Percentiles rank a stretch among this genome's conserved stretches.
Conservation (phyloP, 2,888 invertebrate genomes). For the Blera fallax region DNA sequence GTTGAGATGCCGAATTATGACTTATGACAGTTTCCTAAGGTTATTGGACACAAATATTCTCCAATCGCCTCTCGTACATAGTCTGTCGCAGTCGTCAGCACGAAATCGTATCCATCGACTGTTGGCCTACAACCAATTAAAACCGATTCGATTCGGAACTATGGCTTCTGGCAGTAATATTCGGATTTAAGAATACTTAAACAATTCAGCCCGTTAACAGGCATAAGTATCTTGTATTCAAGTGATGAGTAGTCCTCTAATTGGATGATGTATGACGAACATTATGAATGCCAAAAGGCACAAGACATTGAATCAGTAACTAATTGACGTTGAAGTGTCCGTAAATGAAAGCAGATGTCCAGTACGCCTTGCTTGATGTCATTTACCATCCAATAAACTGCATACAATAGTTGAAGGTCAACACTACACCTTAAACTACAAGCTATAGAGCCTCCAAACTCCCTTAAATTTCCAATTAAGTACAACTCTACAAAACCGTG, state of each 20-base stretch:
- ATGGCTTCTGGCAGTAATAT: not conserved
- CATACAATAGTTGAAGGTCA: not conserved
- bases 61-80: too few species aligned
- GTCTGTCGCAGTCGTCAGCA: too few species aligned
- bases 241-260: not conserved
- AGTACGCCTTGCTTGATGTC: not conserved
- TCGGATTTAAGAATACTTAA: not conserved
- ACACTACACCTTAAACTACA: not conserved
- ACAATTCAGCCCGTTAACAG: not conserved
- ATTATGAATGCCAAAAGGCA: not conserved
- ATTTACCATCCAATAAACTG: not conserved
- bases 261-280: not conserved
- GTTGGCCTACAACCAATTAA: not conserved
- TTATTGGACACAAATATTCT: too few species aligned
- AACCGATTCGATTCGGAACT: not conserved
- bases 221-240: not conserved
- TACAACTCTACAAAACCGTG: not conserved
- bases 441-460: not conserved
- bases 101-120: not conserved
- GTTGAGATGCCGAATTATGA: too few species aligned
- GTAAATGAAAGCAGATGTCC: not conserved
- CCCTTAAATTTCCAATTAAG: conserved; percentile 36
- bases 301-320: not conserved
- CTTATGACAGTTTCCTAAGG: too few species aligned
- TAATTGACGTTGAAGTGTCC: not conserved